These are phyloP conservation scores for Gobiocypris rarus DNA, from an alignment of 2,113 vertebrate genomes.

Conservation along the genomic window DNA sequence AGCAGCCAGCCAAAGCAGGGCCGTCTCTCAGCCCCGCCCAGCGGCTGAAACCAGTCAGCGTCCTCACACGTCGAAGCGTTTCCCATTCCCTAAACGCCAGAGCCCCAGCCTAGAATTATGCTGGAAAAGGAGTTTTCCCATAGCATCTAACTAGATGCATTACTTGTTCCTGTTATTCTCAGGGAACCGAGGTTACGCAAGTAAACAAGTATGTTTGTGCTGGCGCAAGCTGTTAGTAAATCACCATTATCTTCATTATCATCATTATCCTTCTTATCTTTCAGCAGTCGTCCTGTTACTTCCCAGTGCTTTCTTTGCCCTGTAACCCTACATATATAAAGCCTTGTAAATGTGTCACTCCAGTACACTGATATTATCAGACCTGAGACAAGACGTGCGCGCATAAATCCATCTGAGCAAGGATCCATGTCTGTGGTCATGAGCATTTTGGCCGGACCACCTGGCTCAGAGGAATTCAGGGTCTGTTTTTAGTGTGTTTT, in stretches of 20 bases:
- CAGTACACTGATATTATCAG: constrained; percentile 7
- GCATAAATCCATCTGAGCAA: background rate
- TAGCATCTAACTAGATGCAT: no score
- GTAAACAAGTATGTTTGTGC: no score
- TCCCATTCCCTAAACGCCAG: no score
- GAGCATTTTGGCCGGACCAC: background rate
- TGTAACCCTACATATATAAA: background rate
- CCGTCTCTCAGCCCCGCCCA: no score
- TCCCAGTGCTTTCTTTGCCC: background rate
- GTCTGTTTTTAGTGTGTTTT: background rate
- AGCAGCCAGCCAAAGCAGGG: no score
- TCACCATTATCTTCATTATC: background rate
- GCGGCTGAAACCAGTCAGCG: no score
- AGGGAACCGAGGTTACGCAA: no score
- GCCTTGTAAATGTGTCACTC: constrained; percentile 27
- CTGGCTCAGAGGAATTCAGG: background rate
- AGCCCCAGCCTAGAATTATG: no score
- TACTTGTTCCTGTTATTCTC: no score
- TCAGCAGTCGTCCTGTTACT: background rate
- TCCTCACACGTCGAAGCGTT: no score
- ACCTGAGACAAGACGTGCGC: background rate
- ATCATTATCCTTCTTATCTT: background rate
- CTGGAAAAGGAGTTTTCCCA: no score
- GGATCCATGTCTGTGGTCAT: constrained; percentile 18
- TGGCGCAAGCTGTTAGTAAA: no score